phyloP scores from a whole-genome alignment of 37 sponge, comb jelly and placozoan genomes.

The Lycopodina hypogea region DNA sequence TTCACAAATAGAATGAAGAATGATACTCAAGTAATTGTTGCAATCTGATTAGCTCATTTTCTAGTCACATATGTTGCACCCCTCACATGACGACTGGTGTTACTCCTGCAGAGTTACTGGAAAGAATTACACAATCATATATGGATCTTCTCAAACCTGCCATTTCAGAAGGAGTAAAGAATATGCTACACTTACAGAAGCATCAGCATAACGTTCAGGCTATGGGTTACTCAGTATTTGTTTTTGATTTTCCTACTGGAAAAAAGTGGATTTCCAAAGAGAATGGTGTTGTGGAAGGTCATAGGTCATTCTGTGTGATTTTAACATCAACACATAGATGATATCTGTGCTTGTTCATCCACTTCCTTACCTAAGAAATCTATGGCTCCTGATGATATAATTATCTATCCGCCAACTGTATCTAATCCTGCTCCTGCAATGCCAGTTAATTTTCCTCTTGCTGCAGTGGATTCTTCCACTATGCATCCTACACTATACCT shows the following conservation, averaged over 20 bases:
- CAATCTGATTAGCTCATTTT: not conserved
- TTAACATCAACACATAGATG: constrained; percentile 12
- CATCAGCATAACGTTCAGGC: not conserved
- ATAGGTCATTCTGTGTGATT: constrained; percentile 8
- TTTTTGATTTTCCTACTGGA: not conserved
- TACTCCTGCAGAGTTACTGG: not conserved
- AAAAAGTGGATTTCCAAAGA: constrained; percentile 4
- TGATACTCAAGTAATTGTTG: not conserved
- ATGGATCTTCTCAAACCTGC: not conserved
- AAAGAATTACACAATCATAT: not conserved
- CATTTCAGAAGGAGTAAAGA: not conserved
- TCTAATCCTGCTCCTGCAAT: no score
- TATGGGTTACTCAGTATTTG: constrained; percentile 12
- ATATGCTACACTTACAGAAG: not conserved
- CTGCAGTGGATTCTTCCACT: no score
- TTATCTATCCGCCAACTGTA: no score
- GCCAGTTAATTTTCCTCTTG: no score
- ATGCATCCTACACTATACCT: no score
- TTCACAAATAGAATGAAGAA: not conserved
- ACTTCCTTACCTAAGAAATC: not conserved
- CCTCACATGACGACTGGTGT: constrained; percentile 18
- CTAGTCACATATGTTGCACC: constrained; percentile 2
- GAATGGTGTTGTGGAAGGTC: not conserved
- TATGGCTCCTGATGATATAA: not conserved
- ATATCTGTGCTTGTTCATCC: not conserved